Base-by-base conservation (phyloP, 2,888 invertebrate species). In the Acanthoscelides obtectus region DNA sequence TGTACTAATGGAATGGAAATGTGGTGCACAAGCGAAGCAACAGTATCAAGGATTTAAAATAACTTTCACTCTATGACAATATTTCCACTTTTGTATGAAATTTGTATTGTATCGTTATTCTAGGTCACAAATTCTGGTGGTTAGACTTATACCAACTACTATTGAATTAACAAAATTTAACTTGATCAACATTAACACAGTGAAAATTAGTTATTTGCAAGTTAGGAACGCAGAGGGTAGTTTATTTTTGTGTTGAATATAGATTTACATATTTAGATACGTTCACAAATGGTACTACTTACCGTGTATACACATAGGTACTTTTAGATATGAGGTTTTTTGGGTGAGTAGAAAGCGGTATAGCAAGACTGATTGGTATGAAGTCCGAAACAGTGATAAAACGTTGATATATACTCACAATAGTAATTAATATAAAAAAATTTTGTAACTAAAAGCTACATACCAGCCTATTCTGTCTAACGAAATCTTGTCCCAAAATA, bases 1-100 rank as follows among this genome's bases (percentile, higher is more conserved):
- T 63, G 64, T 68, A 68, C 72, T 70, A 69, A 69, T 73, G 66
- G 27, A 65, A 69, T 70, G 66, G 22, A 70, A 70, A 66, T 66
- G 71, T 67, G 68, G 67, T 66, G 66, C 27, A 45, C 4, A 45
- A 45, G 45, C 45, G 12, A 45, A 45, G 45, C 45, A 45, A 45
- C 72, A 75, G 74, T 69, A 45, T 68, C 20, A 45, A 45, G 17
- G 45, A 6, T 1, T 45, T 12, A 1, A 45, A 45, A 45, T 1
- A 45, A 45, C 17, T 45, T 45, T 45, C 45, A 45, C 45, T 45
- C 4, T 25, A 25, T n/a, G n/a, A n/a, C n/a, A n/a, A n/a, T n/a
- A n/a, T n/a, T n/a, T n/a, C n/a, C n/a, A n/a, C n/a, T n/a, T n/a
- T n/a, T n/a, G n/a, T n/a, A n/a, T n/a, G n/a, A n/a, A n/a, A n/a